A percentile compares a stretch with the other conserved stretches of the same genome.
Conservation (phyloP, 2,888 invertebrate genomes). For the Barypeithes pellucidus region DNA sequence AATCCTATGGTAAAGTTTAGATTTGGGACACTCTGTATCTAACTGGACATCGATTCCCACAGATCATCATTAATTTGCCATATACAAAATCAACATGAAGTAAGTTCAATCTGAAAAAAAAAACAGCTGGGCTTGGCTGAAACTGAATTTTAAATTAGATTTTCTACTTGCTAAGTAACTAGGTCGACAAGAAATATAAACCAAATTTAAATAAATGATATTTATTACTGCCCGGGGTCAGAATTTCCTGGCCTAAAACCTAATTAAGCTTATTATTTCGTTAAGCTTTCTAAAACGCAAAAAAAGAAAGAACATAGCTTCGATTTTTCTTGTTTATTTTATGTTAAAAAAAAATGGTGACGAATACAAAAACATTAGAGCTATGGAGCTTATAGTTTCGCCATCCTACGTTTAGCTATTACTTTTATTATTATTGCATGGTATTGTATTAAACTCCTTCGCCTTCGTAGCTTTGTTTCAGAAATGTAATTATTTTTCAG, state of each 20-base stretch:
- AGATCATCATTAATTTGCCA: constrained; percentile 37
- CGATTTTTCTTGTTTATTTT: too few species aligned
- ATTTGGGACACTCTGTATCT: constrained; percentile 2
- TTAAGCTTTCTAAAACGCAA: background rate
- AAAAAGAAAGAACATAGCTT: background rate
- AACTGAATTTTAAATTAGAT: constrained; percentile 39
- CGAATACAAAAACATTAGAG: too few species aligned
- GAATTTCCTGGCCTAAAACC: constrained; percentile 9
- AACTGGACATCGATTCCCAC: constrained; percentile 24
- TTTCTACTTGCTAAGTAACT: constrained; percentile 29
- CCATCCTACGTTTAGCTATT: too few species aligned
- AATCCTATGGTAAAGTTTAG: too few species aligned
- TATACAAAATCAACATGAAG: constrained; percentile 34
- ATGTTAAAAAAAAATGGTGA: too few species aligned
- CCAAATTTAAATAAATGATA: constrained; percentile 31
- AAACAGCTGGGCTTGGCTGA: constrained; percentile 39
- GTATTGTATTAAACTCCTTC: too few species aligned
- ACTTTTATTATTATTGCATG: too few species aligned
- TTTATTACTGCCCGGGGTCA: constrained; percentile 2
- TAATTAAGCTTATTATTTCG: background rate
- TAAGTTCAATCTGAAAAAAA: constrained; percentile 17
- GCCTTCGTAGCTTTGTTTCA: too few species aligned
- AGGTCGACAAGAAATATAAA: constrained; percentile 23
- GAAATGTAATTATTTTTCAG: too few species aligned
- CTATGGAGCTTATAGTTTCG: too few species aligned